Conservation (phyloP, 2,888 invertebrate species). For the Punctoribates punctum region DNA sequence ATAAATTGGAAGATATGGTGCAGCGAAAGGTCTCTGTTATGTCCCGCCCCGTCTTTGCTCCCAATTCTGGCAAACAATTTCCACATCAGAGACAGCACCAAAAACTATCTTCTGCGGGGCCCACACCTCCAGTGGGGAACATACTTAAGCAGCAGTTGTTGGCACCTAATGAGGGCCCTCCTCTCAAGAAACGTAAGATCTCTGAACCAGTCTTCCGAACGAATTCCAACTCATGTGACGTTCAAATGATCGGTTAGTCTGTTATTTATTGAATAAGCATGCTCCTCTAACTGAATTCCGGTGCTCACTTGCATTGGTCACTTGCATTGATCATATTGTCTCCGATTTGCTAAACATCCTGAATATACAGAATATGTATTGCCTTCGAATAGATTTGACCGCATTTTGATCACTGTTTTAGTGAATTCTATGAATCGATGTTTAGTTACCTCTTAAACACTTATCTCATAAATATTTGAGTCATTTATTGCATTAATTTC, state of each 20-base stretch:
- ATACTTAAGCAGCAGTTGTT: slow-evolving; percentile 43
- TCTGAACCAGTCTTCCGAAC: slow-evolving; percentile 48
- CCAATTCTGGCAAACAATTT: background rate
- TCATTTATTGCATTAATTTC: background rate
- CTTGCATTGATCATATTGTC: too few species aligned
- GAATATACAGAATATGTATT: too few species aligned
- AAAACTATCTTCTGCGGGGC: background rate
- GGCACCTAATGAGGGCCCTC: slow-evolving; percentile 44
- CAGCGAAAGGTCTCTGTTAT: slow-evolving; percentile 44
- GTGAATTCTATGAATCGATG: too few species aligned
- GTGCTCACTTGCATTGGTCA: background rate
- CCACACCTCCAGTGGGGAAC: slow-evolving; percentile 37
- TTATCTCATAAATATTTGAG: slow-evolving; percentile 3
- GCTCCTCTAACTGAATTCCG: background rate
- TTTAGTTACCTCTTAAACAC: too few species aligned
- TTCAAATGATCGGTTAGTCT: slow-evolving; percentile 30
- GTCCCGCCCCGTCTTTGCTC: slow-evolving; percentile 25
- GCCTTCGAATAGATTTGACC: too few species aligned
- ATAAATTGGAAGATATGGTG: background rate
- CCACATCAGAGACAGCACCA: slow-evolving; percentile 30
- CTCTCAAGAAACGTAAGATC: slow-evolving; percentile 49
- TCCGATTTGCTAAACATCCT: too few species aligned
- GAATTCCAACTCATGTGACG: background rate
- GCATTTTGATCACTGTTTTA: too few species aligned
- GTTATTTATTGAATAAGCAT: background rate